Percentiles rank a stretch among this genome's conserved stretches.
Evolutionary conservation across 2,113 vertebrate species (phyloP).

Genomic region (Arvicanthis niloticus): DNA sequence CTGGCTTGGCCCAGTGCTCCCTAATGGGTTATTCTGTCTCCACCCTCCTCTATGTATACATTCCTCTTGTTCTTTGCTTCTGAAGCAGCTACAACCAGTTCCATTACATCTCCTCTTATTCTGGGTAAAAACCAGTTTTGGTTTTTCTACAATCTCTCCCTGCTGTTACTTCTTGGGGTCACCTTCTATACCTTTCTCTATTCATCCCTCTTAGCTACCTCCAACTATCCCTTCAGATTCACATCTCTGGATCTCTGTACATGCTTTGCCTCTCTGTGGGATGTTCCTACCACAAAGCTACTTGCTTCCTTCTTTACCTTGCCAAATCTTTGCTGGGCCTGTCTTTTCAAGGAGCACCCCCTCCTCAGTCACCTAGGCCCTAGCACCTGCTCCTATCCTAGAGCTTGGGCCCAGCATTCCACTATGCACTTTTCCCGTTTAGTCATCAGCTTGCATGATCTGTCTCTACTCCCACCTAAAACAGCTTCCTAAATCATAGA

Average conservation of each 20-base stretch:
- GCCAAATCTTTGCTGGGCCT: background rate
- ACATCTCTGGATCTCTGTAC: background rate
- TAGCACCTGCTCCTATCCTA: accelerated
- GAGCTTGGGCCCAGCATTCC: accelerated
- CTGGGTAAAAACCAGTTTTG: background rate
- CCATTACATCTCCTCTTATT: accelerated
- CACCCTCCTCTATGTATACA: accelerated
- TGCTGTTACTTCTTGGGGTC: accelerated
- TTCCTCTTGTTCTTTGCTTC: no score
- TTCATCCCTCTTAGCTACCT: background rate
- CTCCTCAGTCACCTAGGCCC: no score
- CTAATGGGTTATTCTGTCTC: background rate
- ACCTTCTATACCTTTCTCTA: accelerated
- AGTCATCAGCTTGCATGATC: background rate
- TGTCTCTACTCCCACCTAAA: background rate
- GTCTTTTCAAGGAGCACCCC: accelerated
- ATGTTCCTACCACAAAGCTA: background rate
- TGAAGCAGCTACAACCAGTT: background rate
- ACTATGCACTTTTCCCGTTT: accelerated
- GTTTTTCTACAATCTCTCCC: accelerated
- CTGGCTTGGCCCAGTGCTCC: background rate
- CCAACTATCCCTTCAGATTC: background rate
- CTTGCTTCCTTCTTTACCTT: background rate
- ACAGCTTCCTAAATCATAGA: background rate
- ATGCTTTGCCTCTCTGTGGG: background rate